Percentiles rank a stretch among this genome's conserved stretches.
phyloP scores from a whole-genome alignment of 2,797 vertebrate species.

The Dendrocincla fuliginosa region DNA sequence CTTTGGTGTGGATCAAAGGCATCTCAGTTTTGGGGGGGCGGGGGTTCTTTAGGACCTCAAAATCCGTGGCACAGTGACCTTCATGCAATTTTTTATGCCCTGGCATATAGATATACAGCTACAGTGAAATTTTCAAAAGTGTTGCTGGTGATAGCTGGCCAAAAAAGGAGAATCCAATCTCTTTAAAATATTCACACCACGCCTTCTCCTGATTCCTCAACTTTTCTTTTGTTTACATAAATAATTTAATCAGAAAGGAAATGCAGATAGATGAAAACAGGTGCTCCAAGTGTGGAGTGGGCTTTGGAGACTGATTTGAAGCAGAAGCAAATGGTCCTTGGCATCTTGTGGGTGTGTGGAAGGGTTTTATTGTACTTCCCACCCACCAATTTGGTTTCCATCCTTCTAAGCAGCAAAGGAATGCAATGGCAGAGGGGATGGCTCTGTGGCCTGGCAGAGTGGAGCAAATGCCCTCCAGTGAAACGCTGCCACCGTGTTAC shows the following conservation, averaged over 20 bases:
- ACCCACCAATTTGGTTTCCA: not conserved
- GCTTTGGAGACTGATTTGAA: conserved; percentile 29
- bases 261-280: not conserved
- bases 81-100: not conserved
- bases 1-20: conserved; percentile 68
- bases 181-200: not conserved
- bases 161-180: not conserved
- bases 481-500: not conserved
- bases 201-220: not conserved
- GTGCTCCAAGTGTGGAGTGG: not conserved
- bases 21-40: not conserved
- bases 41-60: conserved; percentile 23
- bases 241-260: conserved; percentile 1
- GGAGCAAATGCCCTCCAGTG: not conserved
- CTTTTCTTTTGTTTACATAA: conserved; percentile 5
- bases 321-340: conserved; percentile 11
- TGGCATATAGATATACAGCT: not conserved
- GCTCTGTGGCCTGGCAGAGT: not conserved
- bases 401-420: not conserved
- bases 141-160: not conserved
- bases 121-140: not conserved
- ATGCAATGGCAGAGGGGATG: not conserved
- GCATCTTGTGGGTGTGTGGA: not conserved
- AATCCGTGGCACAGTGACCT: conserved; percentile 6
- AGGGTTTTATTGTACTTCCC: not conserved